Evolutionary conservation across 2,888 invertebrate genomes (phyloP), one percentile per base, ranked within the genome.

Genomic region (Andrena praecox): DNA sequence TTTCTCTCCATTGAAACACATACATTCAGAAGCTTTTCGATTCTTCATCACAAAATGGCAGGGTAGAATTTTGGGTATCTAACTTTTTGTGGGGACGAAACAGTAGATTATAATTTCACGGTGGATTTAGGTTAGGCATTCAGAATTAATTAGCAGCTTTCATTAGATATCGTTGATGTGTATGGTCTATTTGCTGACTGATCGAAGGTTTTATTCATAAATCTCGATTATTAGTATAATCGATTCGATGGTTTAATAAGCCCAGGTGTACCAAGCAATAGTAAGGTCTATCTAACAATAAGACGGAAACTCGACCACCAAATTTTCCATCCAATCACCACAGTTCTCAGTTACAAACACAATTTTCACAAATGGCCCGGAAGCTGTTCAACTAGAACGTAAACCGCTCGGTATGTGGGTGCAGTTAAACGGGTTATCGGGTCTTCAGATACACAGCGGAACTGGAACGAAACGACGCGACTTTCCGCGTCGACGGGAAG

Each of bases 351-450:
- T 54, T 10, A 24, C 24, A 20, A 54, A 54, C 54, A 24, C 20
- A 24, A 24, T 56, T 56, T 20, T 31, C 12, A 60, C 10, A 29
- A 31, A 24, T 69, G 64, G 77, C 69, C 69, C 66, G 59, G 59
- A 52, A 80, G 63, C 71, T 62, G 50, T 71, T 80, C 80, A 56
- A 75, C 67, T 62, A 67, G 80, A 70, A 70, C 74, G 69, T 74
- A 74, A 82, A 79, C 59, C 59, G 50, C 60, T 48, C 66, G 69
- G 66, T 68, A 79, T 79, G 80, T 70, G 73, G 80, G 73, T 79
- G 80, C 82, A 79, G 69, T 82, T 82, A 82, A 79, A 82, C 73
- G 72, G 79, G 81, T 82, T 82, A 82, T 74, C 73, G 80, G 68
- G 31, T 60, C 60, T 74, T 67, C 70, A 60, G 74, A 82, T 79